These are phyloP conservation scores for Gallinago solitaria DNA, from an alignment of 2,797 vertebrate species.

Conservation along the genomic window DNA sequence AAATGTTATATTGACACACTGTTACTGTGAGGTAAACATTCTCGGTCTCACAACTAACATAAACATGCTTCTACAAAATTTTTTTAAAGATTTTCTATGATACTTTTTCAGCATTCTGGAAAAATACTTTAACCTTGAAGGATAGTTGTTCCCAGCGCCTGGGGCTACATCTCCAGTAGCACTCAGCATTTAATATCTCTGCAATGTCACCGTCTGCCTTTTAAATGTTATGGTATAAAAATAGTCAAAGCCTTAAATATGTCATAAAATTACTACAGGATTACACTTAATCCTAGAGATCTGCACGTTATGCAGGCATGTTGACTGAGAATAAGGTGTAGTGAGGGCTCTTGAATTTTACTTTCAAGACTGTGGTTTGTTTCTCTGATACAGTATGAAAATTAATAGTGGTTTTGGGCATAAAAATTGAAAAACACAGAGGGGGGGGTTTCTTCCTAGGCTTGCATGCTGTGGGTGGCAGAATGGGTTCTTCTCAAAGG, in stretches of 20 bases:
- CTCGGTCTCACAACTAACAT: neutral
- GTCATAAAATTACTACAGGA: neutral
- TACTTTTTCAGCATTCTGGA: neutral
- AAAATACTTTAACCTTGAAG: neutral
- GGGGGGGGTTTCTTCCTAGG: neutral
- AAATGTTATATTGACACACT: neutral
- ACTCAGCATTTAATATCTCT: neutral
- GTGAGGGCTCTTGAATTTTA: neutral
- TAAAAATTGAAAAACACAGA: neutral
- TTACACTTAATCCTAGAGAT: neutral
- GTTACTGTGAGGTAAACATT: neutral
- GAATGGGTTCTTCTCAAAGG: neutral
- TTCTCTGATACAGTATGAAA: neutral
- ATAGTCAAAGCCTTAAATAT: neutral
- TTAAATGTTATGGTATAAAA: neutral
- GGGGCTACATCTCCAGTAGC: neutral
- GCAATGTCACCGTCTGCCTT: neutral
- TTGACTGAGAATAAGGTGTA: neutral
- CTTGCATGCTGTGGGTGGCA: neutral
- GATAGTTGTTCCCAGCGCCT: fast-evolving
- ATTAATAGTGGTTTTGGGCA: neutral
- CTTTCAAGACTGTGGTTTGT: neutral
- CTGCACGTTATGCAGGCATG: neutral
- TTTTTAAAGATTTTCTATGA: neutral
- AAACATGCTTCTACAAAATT: neutral